Base-by-base conservation (phyloP, 2,888 invertebrate species). In the Hydraecia micacea region DNA sequence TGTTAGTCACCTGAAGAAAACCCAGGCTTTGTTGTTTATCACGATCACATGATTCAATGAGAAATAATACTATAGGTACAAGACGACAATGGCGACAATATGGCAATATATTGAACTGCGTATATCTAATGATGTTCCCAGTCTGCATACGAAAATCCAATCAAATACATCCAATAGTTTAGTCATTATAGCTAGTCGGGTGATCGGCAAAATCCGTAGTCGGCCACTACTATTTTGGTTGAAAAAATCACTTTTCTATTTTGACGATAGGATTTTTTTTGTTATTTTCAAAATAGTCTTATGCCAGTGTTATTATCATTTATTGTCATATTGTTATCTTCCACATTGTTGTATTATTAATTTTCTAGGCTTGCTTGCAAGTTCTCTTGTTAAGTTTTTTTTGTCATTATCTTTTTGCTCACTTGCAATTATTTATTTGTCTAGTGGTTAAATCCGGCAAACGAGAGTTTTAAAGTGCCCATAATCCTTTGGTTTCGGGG, bases 1-100 rank as follows among this genome's bases (percentile, higher is more conserved):
- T 58, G 39, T 86, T 86, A 86, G 84, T 84, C 87, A 84, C 73
- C 13, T 6, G 11, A 42, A 73, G 67, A 74, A 85, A 85, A 66
- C 42, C 67, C 67, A 68, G 73, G 46, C 18, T 46, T 32, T 75
- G 3, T n/a, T 49, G 18, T 32, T 32, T 70, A 11, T 72, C 32
- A 32, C 42, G 6, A 18, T 21, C 46, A n/a, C 25, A 63, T 63
- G 63, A 63, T 25, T 63, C 36, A 36, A 63, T 63, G 36, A 25
- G 36, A 63, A 63, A 63, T 63, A 25, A 36, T 11, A 36, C 11
- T 36, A 6, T 1, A n/a, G n/a, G n/a, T n/a, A 36, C 36, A 36
- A 36, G 5, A n/a, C n/a, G n/a, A n/a, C n/a, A n/a, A n/a, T n/a
- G 25, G 36, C 25, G 8, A 60, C 5, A 7, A 28, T 0, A 28